These are phyloP conservation scores for Eurosta solidaginis DNA, from an alignment of 1,140 invertebrate genomes.

Conservation along the genomic window DNA sequence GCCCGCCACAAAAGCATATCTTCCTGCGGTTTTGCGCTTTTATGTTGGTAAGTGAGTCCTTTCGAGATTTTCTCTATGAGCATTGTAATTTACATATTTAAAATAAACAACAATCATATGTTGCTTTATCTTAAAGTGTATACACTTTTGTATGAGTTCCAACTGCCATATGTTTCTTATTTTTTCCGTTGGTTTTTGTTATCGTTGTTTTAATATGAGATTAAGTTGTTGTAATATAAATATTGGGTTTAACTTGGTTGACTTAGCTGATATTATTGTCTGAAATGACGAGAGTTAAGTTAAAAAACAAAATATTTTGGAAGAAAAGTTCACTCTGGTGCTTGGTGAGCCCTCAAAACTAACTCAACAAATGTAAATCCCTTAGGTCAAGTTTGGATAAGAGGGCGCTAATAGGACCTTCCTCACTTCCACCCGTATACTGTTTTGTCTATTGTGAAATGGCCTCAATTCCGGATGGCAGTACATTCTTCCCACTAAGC, in stretches of 20 bases:
- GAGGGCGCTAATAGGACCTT: too few species aligned
- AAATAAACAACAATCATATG: constrained; percentile 4
- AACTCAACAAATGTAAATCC: too few species aligned
- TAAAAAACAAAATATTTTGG: too few species aligned
- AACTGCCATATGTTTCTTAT: neutral
- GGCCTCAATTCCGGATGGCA: too few species aligned
- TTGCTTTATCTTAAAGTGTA: neutral
- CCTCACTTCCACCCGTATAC: too few species aligned
- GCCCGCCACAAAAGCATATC: neutral
- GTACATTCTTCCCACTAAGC: too few species aligned
- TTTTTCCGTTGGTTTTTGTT: neutral
- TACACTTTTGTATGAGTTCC: neutral
- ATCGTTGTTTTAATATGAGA: neutral
- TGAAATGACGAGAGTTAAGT: too few species aligned
- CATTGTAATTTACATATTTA: neutral
- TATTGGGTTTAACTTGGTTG: constrained; percentile 4
- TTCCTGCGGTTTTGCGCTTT: neutral
- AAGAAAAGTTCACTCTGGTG: too few species aligned
- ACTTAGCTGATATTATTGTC: neutral
- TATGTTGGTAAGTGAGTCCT: neutral
- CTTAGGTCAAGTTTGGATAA: too few species aligned
- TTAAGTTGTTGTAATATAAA: neutral
- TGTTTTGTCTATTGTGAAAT: too few species aligned
- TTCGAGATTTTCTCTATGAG: neutral
- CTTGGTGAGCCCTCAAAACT: too few species aligned